Evolutionary conservation across 2,113 vertebrate species (phyloP), one percentile per base, ranked within the genome.

Genomic region (Sula dactylatra): DNA sequence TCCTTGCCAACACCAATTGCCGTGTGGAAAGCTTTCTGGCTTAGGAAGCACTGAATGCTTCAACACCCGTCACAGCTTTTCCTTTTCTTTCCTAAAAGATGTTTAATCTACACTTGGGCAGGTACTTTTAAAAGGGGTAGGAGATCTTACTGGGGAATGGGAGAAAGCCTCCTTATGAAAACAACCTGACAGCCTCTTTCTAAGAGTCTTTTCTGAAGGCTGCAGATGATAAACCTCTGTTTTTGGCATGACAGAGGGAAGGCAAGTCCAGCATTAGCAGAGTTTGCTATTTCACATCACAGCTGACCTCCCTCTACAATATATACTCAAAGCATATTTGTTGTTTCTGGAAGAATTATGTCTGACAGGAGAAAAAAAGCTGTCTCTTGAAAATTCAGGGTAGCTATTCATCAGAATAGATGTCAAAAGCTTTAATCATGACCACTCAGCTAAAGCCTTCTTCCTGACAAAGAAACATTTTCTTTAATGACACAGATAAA

Each of bases 21-120:
- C 89, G 95, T 91, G 89, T 84, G 72, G 92, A 94, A 96, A 94
- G 81, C 59, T 96, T 97, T 95, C 80, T 97, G 92, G 79, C 94
- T 94, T 70, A 69, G 31, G 45, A 96, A 90, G 61, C 32, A 72
- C 56, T 72, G 62, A 93, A 91, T 88, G 62, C 87, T 84, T 97
- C 90, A 93, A 83, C 76, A 93, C 8, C 24, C n/a, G 56, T 86
- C 7, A 19, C 42, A 92, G 62, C 45, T 90, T 85, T 93, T 86
- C 22, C 61, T 93, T 64, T 76, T 92, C 65, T 91, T 79, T 85
- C 84, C 62, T 85, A 72, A 38, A 65, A 58, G 31, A 45, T 40
- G 31, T 87, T 92, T 90, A 55, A 88, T 56, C 79, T 94, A 26
- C 44, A 58, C 38, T 88, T 86, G 73, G 50, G 32, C 64, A 77